A percentile compares a stretch with the other conserved stretches of the same genome.
phyloP scores from a whole-genome alignment of 2,113 vertebrate genomes.

The Scytalopus superciliaris region DNA sequence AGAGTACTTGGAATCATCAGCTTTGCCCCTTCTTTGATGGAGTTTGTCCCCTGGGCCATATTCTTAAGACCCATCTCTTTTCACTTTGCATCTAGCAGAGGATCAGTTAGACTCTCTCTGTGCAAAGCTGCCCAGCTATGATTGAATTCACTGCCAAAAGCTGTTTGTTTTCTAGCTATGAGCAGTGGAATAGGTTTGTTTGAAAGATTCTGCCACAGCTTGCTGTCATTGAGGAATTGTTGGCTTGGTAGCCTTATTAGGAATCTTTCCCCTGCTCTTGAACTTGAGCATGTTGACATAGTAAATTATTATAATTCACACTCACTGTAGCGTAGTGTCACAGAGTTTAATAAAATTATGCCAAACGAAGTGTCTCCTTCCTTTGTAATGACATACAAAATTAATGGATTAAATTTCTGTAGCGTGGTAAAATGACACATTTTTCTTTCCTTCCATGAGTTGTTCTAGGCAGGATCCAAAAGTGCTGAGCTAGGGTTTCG shows the following conservation, averaged over 20 bases:
- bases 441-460: conserved; percentile 24
- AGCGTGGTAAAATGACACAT: neutral
- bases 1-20: neutral
- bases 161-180: neutral
- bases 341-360: neutral
- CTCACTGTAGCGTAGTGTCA: neutral
- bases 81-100: neutral
- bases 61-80: neutral
- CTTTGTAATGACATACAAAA: neutral
- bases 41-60: neutral
- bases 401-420: neutral
- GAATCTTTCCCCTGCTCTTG: neutral
- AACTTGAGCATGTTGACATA: neutral
- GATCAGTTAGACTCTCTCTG: neutral
- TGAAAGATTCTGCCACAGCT: neutral
- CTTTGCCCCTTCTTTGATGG: neutral
- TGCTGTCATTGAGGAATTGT: neutral
- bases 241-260: neutral
- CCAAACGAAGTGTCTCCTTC: neutral
- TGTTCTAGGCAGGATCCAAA: conserved; percentile 44
- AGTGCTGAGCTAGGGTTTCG: conserved; percentile 12
- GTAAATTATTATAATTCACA: neutral
- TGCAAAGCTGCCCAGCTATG: neutral
- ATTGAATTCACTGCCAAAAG: neutral
- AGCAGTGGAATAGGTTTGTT: neutral